Conservation (phyloP, 2,797 vertebrate species). For the Spea hammondii region DNA sequence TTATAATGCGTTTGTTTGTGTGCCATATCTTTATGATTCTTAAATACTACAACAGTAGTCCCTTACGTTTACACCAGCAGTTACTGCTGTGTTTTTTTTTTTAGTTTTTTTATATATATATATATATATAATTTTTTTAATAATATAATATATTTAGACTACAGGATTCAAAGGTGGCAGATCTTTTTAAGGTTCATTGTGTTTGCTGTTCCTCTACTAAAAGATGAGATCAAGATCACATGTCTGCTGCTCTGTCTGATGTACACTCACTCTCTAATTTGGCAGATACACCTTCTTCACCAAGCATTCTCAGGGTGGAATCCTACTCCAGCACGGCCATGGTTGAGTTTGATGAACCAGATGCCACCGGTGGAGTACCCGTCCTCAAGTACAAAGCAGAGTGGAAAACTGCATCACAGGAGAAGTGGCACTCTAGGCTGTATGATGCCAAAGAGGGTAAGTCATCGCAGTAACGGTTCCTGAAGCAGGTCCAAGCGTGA, state of each 20-base stretch:
- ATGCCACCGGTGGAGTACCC: conserved; percentile 88
- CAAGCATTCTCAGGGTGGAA: conserved; percentile 80
- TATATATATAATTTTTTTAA: too few relatives aligned
- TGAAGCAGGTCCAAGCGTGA: too few relatives aligned
- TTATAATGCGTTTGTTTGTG: too few relatives aligned
- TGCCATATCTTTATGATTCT: too few relatives aligned
- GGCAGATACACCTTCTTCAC: conserved; percentile 90
- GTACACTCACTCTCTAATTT: conserved; percentile 35
- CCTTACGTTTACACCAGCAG: too few relatives aligned
- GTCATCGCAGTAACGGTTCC: too few relatives aligned
- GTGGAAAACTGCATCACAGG: conserved; percentile 76
- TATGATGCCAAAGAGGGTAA: conserved; percentile 84
- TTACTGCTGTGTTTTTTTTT: neutral
- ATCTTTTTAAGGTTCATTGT: too few relatives aligned
- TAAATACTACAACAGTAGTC: too few relatives aligned
- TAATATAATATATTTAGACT: too few relatives aligned
- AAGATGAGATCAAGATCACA: neutral
- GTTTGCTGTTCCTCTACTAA: neutral
- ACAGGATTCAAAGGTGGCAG: too few relatives aligned
- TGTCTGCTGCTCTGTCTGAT: conserved; percentile 11
- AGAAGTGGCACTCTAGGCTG: conserved; percentile 74
- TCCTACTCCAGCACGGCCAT: conserved; percentile 91
- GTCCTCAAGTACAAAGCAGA: conserved; percentile 86
- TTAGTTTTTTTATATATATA: too few relatives aligned
- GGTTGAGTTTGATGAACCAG: conserved; percentile 87